A percentile compares a stretch with the other conserved stretches of the same genome.
Evolutionary conservation across 2,113 vertebrate genomes (phyloP).

Genomic region (Ceyx melanurus): DNA sequence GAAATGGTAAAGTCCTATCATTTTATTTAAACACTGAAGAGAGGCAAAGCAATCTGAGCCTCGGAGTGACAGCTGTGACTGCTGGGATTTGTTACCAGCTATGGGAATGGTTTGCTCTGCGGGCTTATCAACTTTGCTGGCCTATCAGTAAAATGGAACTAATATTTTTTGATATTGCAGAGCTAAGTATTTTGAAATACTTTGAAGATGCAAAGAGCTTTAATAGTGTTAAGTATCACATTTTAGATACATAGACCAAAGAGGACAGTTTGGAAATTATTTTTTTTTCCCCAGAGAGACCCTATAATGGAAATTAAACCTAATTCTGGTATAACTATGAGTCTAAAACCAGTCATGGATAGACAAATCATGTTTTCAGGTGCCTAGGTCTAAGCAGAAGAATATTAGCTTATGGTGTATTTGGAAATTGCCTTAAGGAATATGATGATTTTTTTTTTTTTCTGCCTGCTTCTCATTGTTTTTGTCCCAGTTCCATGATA

Average conservation of each 20-base stretch:
- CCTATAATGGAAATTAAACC: background rate
- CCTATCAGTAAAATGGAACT: background rate
- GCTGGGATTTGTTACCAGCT: constrained; percentile 3
- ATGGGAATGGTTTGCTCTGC: background rate
- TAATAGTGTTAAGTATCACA: background rate
- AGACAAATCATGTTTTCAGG: background rate
- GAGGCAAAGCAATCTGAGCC: background rate
- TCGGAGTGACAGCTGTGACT: background rate
- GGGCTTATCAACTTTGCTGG: background rate
- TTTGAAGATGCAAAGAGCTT: background rate
- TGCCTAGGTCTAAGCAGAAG: background rate
- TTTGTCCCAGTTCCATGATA: background rate
- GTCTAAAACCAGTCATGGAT: background rate
- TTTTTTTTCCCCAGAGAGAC: background rate
- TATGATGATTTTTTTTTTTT: background rate
- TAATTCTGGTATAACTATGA: background rate
- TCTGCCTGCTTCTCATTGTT: background rate
- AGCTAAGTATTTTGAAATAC: background rate
- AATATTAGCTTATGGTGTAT: background rate
- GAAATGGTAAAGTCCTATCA: background rate
- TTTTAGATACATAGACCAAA: background rate
- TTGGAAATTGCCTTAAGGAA: background rate
- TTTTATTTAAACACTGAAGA: background rate
- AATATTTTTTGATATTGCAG: background rate
- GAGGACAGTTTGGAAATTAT: background rate